These are phyloP conservation scores for Lycaena phlaeas DNA, from an alignment of 2,888 invertebrate species.

Conservation along the genomic window DNA sequence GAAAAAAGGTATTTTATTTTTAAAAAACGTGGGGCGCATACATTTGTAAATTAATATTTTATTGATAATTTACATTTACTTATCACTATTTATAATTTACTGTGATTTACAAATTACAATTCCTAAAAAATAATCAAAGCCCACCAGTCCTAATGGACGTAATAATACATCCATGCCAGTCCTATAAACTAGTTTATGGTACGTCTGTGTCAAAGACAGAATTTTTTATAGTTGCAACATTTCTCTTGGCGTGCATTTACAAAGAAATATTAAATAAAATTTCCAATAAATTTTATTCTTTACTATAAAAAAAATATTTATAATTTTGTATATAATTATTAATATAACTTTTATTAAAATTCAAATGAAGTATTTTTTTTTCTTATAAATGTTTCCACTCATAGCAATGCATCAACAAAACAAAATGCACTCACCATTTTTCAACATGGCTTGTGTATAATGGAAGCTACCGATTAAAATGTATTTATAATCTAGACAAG, in stretches of 20 bases:
- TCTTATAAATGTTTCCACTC: conserved; percentile 13
- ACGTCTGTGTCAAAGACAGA: too few relatives aligned
- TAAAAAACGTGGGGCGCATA: too few relatives aligned
- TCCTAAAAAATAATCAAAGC: too few relatives aligned
- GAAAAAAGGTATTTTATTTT: too few relatives aligned
- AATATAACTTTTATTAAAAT: background rate
- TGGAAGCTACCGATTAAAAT: conserved; percentile 14
- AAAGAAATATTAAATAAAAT: background rate
- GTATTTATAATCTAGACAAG: conserved; percentile 5
- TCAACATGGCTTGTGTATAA: conserved; percentile 35
- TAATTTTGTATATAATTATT: background rate
- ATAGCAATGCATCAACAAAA: conserved; percentile 19
- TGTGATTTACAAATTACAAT: too few relatives aligned
- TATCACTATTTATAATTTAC: too few relatives aligned
- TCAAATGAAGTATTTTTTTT: background rate
- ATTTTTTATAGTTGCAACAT: background rate
- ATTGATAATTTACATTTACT: too few relatives aligned
- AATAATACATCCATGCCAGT: too few relatives aligned
- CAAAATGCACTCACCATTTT: conserved; percentile 26
- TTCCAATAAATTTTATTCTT: background rate
- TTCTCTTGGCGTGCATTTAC: background rate
- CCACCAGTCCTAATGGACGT: too few relatives aligned
- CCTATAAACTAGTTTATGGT: too few relatives aligned
- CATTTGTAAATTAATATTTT: too few relatives aligned
- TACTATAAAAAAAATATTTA: background rate